phyloP scores from a whole-genome alignment of 2,797 vertebrate genomes.

The Neosilurus mollespiculum region DNA sequence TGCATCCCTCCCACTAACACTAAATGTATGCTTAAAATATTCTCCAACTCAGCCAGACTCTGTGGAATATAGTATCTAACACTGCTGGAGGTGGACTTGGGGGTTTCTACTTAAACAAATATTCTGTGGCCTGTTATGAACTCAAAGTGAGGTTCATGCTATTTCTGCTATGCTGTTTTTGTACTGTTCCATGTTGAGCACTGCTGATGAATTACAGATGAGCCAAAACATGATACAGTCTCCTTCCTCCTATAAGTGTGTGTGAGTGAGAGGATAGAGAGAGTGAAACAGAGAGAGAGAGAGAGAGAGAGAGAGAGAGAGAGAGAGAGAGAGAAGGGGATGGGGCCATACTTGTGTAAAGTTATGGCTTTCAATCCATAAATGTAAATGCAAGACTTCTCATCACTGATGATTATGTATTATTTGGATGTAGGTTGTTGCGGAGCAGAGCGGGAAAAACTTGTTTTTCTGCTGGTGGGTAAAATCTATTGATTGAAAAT shows the following conservation, averaged over 20 bases:
- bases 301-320: not conserved
- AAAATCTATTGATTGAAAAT: conserved; percentile 76
- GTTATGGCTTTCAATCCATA: conserved; percentile 73
- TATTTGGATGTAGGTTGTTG: conserved; percentile 70
- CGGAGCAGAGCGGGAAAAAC: conserved; percentile 51
- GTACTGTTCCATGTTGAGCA: conserved; percentile 29
- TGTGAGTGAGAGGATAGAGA: not conserved
- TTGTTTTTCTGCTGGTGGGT: conserved; percentile 68
- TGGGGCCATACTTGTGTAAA: conserved; percentile 50
- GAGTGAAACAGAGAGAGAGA: not conserved
- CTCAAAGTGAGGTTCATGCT: conserved; percentile 32
- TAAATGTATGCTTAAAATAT: conserved; percentile 45
- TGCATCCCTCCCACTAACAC: conserved; percentile 30
- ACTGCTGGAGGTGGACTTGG: conserved; percentile 28
- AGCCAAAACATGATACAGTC: conserved; percentile 39
- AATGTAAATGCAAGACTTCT: conserved; percentile 71
- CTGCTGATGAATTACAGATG: conserved; percentile 45
- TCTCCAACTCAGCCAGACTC: conserved; percentile 26
- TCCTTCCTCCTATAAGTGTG: conserved; percentile 9
- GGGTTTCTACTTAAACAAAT: conserved; percentile 37
- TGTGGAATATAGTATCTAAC: conserved; percentile 27
- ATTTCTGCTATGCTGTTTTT: conserved; percentile 41
- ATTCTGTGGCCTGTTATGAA: conserved; percentile 48
- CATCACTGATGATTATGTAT: conserved; percentile 78
- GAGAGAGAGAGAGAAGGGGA: too few species aligned